A percentile compares a stretch with the other conserved stretches of the same genome.
Conservation (phyloP, 2,888 invertebrate genomes). For the Ptilodon capucinus region DNA sequence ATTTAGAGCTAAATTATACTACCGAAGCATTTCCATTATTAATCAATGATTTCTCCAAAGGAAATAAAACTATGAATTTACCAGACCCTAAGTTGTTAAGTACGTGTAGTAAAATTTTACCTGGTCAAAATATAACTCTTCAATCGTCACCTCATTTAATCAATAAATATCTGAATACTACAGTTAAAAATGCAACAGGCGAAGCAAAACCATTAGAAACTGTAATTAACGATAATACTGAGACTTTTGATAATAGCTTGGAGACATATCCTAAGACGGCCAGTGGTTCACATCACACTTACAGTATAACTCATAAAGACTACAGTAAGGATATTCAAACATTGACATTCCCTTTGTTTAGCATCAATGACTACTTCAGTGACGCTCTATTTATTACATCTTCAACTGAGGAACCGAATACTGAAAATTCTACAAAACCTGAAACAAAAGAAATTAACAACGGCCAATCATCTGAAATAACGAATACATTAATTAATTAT, state of each 20-base stretch:
- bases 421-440: not conserved
- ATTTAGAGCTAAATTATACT: not conserved
- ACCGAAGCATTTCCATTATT: not conserved
- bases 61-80: not conserved
- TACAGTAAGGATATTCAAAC: not conserved
- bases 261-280: not conserved
- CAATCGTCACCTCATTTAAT: not conserved
- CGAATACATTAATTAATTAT: not conserved
- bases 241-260: not conserved
- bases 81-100: not conserved
- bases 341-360: not conserved
- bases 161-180: not conserved
- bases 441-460: not conserved
- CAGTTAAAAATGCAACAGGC: not conserved
- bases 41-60: not conserved
- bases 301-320: not conserved
- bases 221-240: not conserved
- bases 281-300: not conserved
- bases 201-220: not conserved
- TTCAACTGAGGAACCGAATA: not conserved
- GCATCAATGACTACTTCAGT: not conserved
- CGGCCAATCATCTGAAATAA: not conserved
- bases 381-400: not conserved
- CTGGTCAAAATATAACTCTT: not conserved
- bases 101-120: not conserved